Base-by-base conservation (phyloP, 2,797 vertebrate genomes). In the Microctenopoma steveboyesi region DNA sequence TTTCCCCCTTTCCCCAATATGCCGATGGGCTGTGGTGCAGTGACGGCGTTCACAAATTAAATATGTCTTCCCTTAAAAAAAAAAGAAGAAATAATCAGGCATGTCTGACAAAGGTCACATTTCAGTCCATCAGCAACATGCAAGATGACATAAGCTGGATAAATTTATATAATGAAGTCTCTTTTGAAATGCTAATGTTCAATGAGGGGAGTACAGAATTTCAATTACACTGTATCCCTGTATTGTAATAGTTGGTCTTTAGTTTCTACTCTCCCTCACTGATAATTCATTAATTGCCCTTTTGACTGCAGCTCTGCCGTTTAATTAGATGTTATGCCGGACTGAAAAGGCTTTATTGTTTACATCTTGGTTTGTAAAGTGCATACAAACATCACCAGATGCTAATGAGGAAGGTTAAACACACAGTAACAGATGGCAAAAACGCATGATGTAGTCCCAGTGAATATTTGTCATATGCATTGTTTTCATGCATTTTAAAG, bases 271-370 rank as follows among this genome's bases (percentile, higher is more conserved):
- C 76, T 72, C 48, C 59, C 43, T 40, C 71, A 60, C 73, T 69
- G 66, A 84, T 86, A 78, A 78, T 73, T 74, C 69, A 79, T 86
- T 79, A 79, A 88, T 85, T 81, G 80, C 58, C 78, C 79, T 83
- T 83, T 84, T 72, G 79, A 60, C 79, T 77, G 62, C 43, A 52
- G 77, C 65, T 53, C 64, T 80, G 74, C 65, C 52, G 74, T 86
- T 87, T 86, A 76, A 87, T 89, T 85, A 80, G 64, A 81, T 69
- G 48, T 60, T 59, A 51, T 74, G 73, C 53, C 22, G 42, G 57
- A 79, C 69, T 71, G 15, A 74, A 74, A 82, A 78, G 63, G 66
- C 76, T 68, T 72, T 56, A 84, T 86, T 73, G 72, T 74, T 73
- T 69, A 70, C 30, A 76, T 66, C 48, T 65, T 35, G 27, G 35